A percentile compares a stretch with the other conserved stretches of the same genome.
phyloP scores from a whole-genome alignment of 2,797 vertebrate species.

The Esox lucius region DNA sequence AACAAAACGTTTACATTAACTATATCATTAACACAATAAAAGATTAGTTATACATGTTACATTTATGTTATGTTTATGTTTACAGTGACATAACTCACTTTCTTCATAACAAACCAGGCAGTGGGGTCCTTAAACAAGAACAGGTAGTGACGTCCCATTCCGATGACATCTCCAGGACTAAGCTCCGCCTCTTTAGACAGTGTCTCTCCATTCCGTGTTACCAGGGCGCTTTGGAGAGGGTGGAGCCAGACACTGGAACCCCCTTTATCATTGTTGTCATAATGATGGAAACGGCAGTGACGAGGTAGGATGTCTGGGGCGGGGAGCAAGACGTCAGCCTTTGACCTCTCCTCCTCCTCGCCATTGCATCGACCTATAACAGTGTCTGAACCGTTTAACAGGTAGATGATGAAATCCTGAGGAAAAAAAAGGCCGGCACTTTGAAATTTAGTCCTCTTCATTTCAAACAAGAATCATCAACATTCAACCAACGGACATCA shows the following conservation, averaged over 20 bases:
- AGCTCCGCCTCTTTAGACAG: slow-evolving; percentile 62
- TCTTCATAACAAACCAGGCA: slow-evolving; percentile 16
- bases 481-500: neutral
- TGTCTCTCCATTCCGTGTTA: slow-evolving; percentile 67
- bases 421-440: slow-evolving; percentile 3
- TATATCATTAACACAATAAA: neutral
- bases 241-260: slow-evolving; percentile 47
- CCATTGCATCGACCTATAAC: slow-evolving; percentile 55
- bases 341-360: slow-evolving; percentile 37
- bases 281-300: slow-evolving; percentile 70
- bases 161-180: slow-evolving; percentile 71
- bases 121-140: slow-evolving; percentile 79
- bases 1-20: neutral
- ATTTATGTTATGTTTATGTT: neutral
- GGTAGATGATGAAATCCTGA: slow-evolving; percentile 79
- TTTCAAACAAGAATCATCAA: neutral
- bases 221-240: slow-evolving; percentile 53
- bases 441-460: neutral
- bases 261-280: neutral
- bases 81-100: slow-evolving; percentile 28
- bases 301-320: slow-evolving; percentile 66
- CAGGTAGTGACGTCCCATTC: slow-evolving; percentile 74
- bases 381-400: slow-evolving; percentile 58
- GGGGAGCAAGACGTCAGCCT: slow-evolving; percentile 60
- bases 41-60: neutral